Base-by-base conservation (phyloP, 2,797 vertebrate genomes). In the Kryptopterus vitreolus region DNA sequence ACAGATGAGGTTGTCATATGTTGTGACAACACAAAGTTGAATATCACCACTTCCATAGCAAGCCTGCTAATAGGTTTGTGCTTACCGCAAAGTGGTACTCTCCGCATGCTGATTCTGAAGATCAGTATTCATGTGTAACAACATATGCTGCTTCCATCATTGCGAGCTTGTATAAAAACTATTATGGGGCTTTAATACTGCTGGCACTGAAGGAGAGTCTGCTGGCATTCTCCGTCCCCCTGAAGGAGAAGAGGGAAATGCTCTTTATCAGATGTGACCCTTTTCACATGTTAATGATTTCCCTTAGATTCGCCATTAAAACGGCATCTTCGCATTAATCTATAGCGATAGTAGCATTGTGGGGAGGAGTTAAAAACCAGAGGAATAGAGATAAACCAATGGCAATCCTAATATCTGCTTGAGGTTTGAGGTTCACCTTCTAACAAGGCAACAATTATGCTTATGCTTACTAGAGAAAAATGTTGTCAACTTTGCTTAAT, bases 221-320 rank as follows among this genome's bases (percentile, higher is more conserved):
- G 20, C 18, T 16, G 11, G 0, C 22, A 46, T n/a, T n/a, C n/a
- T n/a, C n/a, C n/a, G n/a, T n/a, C n/a, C n/a, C n/a, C n/a, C n/a
- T n/a, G n/a, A n/a, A n/a, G n/a, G 63, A 46, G 24, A 31, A 50
- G 26, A 4, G 3, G 3, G 4, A 70, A 3, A 16, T 70, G 24
- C 16, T 10, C 16, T 26, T 3, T 20, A 50, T 0, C 1, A 29
- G 0, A 5, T n/a, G n/a, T n/a, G n/a, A n/a, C n/a, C n/a, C n/a
- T n/a, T n/a, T n/a, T n/a, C n/a, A n/a, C n/a, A n/a, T n/a, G n/a
- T n/a, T n/a, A n/a, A n/a, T n/a, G n/a, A n/a, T n/a, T n/a, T n/a
- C n/a, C n/a, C n/a, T n/a, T n/a, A 43, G 38, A 43, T 43, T 43
- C 38, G 10, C 38, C 38, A 2, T 43, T 6, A 43, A 10, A 43